Evolutionary conservation across 64 coral and sea anemone genomes (phyloP).

Genomic region (Catalaphyllia jardinei): DNA sequence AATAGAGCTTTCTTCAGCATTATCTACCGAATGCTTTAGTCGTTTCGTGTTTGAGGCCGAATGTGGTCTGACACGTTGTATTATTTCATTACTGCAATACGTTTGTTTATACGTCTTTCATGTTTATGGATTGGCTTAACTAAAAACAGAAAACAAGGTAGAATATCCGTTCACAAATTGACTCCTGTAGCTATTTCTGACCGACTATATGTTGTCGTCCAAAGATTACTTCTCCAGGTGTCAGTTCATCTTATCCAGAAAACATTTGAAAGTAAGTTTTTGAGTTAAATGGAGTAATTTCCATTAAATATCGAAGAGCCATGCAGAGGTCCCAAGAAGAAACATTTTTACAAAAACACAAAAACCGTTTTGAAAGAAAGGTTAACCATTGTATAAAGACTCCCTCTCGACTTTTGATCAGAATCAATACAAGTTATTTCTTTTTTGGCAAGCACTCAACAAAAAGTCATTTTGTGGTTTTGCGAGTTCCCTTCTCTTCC

Average conservation of each 20-base stretch:
- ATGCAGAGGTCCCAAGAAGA: not conserved
- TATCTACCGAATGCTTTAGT: not conserved
- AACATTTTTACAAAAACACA: not conserved
- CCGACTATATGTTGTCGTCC: not conserved
- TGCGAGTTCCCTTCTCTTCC: not conserved
- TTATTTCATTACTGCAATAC: not conserved
- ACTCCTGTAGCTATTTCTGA: not conserved
- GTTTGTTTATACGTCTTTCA: constrained; percentile 1
- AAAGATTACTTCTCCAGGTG: not conserved
- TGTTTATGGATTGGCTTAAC: not conserved
- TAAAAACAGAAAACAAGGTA: not conserved
- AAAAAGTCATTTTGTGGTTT: constrained; percentile 7
- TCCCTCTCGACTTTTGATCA: constrained; percentile 7
- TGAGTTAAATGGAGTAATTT: not conserved
- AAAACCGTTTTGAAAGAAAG: not conserved
- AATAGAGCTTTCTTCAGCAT: not conserved
- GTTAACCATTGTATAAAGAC: not conserved
- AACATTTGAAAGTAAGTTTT: not conserved
- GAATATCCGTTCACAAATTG: not conserved
- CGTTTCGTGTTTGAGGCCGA: not conserved
- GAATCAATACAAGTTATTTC: not conserved
- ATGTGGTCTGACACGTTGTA: not conserved
- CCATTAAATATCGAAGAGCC: too few relatives aligned
- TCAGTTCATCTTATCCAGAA: not conserved
- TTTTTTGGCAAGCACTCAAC: not conserved